phyloP scores from a whole-genome alignment of 23 tunicate genomes.

The Trididemnum clinides region DNA sequence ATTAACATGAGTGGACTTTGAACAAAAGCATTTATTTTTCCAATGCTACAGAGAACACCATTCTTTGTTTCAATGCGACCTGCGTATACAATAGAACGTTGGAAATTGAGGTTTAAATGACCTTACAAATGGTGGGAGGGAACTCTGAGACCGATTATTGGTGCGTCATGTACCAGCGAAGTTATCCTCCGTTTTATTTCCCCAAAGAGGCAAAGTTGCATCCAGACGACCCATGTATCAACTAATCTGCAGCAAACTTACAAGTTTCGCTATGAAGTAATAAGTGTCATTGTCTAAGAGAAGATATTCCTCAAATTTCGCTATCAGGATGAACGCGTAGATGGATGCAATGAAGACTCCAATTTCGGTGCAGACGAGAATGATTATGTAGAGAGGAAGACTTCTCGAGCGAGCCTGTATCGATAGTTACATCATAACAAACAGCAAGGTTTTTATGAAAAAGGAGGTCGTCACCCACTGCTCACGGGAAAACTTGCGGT shows the following conservation, averaged over 20 bases:
- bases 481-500: too few species aligned
- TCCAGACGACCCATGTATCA: not conserved
- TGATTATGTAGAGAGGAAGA: slow-evolving; percentile 44
- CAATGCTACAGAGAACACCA: too few species aligned
- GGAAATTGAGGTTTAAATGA: too few species aligned
- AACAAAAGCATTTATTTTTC: not conserved
- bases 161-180: too few species aligned
- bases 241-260: not conserved
- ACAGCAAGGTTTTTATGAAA: not conserved
- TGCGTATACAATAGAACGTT: too few species aligned
- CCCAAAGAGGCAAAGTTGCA: too few species aligned
- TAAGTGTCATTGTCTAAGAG: slow-evolving; percentile 81
- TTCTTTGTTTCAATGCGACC: too few species aligned
- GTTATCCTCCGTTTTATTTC: too few species aligned
- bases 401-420: slow-evolving; percentile 60
- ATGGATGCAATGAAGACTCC: slow-evolving; percentile 56
- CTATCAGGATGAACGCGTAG: slow-evolving; percentile 60
- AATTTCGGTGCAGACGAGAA: slow-evolving; percentile 39
- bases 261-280: slow-evolving; percentile 80
- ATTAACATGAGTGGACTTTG: not conserved
- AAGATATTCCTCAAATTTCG: slow-evolving; percentile 59
- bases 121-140: too few species aligned
- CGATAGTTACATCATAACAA: not conserved
- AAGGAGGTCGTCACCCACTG: too few species aligned
- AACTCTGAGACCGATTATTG: too few species aligned